A percentile compares a stretch with the other conserved stretches of the same genome.
Evolutionary conservation across 1,140 invertebrate genomes (phyloP).

Genomic region (Ylistrum balloti): DNA sequence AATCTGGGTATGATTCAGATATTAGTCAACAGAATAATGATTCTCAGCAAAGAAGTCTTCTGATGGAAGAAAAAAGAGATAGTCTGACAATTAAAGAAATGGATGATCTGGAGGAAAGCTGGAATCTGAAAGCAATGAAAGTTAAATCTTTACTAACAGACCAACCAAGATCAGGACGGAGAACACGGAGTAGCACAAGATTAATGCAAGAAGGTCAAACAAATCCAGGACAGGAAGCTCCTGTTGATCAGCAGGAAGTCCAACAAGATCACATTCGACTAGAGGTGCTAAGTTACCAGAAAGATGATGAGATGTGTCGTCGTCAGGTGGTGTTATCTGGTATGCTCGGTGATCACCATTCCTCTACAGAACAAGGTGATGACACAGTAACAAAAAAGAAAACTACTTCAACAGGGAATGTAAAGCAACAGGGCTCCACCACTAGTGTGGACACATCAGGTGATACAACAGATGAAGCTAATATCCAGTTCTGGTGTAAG

Average conservation of each 20-base stretch:
- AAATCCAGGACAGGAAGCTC: background rate
- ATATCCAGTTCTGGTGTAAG: constrained; percentile 14
- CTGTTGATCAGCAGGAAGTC: background rate
- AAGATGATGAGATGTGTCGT: background rate
- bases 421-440: background rate
- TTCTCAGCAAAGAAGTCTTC: background rate
- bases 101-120: background rate
- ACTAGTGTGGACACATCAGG: background rate
- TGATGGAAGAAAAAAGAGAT: background rate
- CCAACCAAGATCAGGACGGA: no score
- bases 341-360: background rate
- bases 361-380: background rate
- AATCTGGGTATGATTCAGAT: background rate
- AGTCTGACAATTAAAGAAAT: background rate
- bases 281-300: background rate
- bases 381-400: background rate
- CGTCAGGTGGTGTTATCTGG: constrained; percentile 2
- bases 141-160: background rate
- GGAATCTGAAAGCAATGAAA: background rate
- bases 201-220: background rate
- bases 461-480: background rate
- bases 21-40: background rate
- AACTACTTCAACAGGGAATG: background rate
- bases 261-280: constrained; percentile 15
- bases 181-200: background rate